Evolutionary conservation across 2,888 invertebrate species (phyloP), one percentile per base, ranked within the genome.

Genomic region (Apodemia duryi): DNA sequence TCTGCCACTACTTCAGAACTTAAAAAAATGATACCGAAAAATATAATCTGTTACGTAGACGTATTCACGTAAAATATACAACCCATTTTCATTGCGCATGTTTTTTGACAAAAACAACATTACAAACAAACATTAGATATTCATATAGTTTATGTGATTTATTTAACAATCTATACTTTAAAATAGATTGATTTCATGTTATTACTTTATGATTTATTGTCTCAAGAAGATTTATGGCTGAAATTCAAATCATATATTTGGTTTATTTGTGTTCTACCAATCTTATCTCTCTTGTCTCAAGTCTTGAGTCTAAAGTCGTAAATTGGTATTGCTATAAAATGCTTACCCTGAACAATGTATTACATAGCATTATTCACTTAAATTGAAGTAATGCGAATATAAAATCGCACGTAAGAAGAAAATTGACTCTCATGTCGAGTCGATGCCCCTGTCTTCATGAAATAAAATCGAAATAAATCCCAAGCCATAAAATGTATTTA

Each of bases 391-490:
- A 54, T 54, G 29, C 29, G 29, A 29, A 28, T 29, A 60, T 32
- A 32, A 29, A 60, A 60, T 60, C 57, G 29, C 32, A 60, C 29
- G 57, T 13, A 60, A 32, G 57, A 2, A 60, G 57, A 32, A 60
- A 60, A 60, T 32, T 60, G 13, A 60, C 57, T 60, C 13, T 10
- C 57, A 35, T 13, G 35, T 35, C 32, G 57, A 60, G 57, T 60
- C 57, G 57, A 60, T 35, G 57, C 29, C 57, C 57, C 57, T 60
- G 57, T 60, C 54, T 54, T 60, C 32, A n/a, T 60, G n/a, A 60
- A 60, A 60, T 60, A 60, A 60, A 60, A 32, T 60, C 57, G 57
- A 60, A 60, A 60, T 60, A 60, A 60, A 60, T 60, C 6, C 57
- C 29, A 60, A 32, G 32, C 32, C 32, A 35, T 60, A 60, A 60